These are phyloP conservation scores for Chionomys nivalis DNA, from an alignment of 2,113 vertebrate species.

Conservation along the genomic window DNA sequence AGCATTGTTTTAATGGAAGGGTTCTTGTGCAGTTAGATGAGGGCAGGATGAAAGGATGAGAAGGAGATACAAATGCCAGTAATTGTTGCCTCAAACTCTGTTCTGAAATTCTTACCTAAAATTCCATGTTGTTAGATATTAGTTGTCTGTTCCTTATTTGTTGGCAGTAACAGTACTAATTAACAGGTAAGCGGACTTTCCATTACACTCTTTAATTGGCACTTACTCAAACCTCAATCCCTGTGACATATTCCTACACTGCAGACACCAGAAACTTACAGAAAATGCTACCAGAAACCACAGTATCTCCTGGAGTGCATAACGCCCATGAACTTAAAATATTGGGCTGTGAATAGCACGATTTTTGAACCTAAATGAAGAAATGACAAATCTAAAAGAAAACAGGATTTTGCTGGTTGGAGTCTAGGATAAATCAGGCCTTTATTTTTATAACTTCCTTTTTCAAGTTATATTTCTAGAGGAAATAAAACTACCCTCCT, in stretches of 20 bases:
- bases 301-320: not conserved
- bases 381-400: conserved; percentile 53
- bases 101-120: not conserved
- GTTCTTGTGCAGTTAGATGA: conserved; percentile 5
- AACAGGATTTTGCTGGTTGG: conserved; percentile 38
- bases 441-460: conserved; percentile 67
- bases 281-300: not conserved
- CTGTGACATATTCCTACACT: conserved; percentile 8
- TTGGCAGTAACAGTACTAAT: conserved; percentile 31
- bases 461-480: conserved; percentile 60
- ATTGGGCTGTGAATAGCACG: conserved; percentile 39
- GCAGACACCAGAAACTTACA: not conserved
- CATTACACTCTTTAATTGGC: conserved; percentile 12
- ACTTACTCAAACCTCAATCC: conserved; percentile 41
- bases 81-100: not conserved
- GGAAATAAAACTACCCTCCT: conserved; percentile 13
- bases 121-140: conserved; percentile 30
- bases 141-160: conserved; percentile 36
- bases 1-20: not conserved
- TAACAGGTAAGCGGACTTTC: conserved; percentile 9
- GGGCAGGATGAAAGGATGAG: not conserved
- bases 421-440: not conserved
- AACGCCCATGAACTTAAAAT: conserved; percentile 11
- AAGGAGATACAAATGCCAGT: not conserved
- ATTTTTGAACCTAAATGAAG: conserved; percentile 58